Conservation (phyloP, 2,797 vertebrate genomes). For the Tangara arthus region DNA sequence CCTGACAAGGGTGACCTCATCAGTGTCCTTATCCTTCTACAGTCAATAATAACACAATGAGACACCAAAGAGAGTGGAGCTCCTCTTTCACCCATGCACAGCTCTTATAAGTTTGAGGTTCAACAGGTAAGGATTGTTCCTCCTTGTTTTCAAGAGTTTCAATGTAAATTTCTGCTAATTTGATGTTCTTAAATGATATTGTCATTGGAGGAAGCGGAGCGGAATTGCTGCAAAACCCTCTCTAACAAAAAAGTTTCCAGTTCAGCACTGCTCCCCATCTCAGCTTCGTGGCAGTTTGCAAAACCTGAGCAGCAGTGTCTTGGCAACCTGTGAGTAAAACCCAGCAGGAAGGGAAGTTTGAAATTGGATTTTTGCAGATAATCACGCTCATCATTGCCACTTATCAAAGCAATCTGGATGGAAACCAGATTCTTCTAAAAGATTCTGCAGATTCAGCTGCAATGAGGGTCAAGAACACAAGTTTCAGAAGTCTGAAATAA, state of each 20-base stretch:
- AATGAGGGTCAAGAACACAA: neutral
- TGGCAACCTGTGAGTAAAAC: neutral
- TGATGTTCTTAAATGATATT: neutral
- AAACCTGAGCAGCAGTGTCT: neutral
- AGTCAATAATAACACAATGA: neutral
- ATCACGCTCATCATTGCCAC: fast-evolving
- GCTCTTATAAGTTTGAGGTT: neutral
- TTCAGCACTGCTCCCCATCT: neutral
- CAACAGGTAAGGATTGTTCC: neutral
- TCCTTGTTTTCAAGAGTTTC: neutral
- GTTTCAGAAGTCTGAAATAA: neutral
- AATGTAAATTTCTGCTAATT: neutral
- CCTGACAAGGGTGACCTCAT: neutral
- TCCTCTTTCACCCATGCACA: neutral
- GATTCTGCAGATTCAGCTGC: neutral
- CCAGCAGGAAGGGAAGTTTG: neutral
- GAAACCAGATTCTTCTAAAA: neutral
- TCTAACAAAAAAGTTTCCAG: neutral
- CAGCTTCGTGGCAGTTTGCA: neutral
- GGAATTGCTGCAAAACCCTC: neutral
- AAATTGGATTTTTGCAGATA: neutral
- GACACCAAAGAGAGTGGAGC: neutral
- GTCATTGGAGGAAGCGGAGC: fast-evolving
- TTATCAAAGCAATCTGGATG: neutral
- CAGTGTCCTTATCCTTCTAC: neutral